Base-by-base conservation (phyloP, 2,888 invertebrate species). In the Plebejus argus region DNA sequence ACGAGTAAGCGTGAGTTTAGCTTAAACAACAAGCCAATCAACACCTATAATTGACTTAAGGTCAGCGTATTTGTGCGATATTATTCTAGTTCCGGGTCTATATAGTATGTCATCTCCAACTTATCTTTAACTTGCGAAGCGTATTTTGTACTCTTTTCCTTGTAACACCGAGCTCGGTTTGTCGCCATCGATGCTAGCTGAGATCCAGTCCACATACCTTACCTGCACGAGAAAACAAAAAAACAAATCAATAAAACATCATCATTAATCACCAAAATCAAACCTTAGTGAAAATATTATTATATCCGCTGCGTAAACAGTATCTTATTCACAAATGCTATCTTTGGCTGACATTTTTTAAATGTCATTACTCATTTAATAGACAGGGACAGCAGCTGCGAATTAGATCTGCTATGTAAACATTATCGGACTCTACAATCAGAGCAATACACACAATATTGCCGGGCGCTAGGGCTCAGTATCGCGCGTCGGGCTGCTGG, bases 401-500 rank as follows among this genome's bases (percentile, higher is more conserved):
- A 28, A 28, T 28, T 28, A 28, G 28, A 28, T 1, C 28, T 28
- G 28, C 28, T 28, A 28, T 28, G 28, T 28, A 28, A 28, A 2
- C 28, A 28, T 28, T 28, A 28, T 28, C 2, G 28, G 28, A 2
- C 28, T 28, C 28, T 28, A 28, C 28, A 1, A 28, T 18, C 53
- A 53, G 15, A 5, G 53, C 53, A 53, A 53, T 53, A 53, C 61
- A 3, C 23, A 61, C 61, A 23, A 12, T 61, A 61, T 61, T 3
- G 4, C 61, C 23, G 61, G 8, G 61, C 61, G 49, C 20, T 23
- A 15, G 49, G 10, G 72, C 49, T 70, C 61, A 70, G 35, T 70
- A 70, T 39, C 39, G 78, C 0, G 83, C 83, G 20, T 85, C 85
- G 0, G 88, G 86, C 1, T 23, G 61, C 4, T 61, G 61, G 20